Evolutionary conservation across 1,140 invertebrate species (phyloP).

Genomic region (Drosophila tani): DNA sequence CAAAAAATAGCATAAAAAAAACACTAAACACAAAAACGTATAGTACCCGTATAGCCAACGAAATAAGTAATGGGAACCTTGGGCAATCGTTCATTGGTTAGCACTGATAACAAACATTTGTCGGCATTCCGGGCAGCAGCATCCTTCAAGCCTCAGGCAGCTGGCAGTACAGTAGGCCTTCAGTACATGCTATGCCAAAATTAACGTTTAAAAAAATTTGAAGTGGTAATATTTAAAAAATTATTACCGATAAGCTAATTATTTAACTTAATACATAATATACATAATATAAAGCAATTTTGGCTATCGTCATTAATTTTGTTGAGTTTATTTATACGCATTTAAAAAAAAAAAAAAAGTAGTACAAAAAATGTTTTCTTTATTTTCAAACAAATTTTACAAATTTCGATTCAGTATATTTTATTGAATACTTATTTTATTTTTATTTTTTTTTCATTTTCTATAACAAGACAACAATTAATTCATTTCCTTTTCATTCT

Average conservation of each 20-base stretch:
- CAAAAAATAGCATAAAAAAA: slow-evolving; percentile 2
- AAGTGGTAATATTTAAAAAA: not conserved
- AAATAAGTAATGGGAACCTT: slow-evolving; percentile 45
- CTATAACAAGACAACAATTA: no score
- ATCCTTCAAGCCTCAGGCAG: slow-evolving; percentile 26
- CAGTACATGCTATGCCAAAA: not conserved
- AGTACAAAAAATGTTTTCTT: no score
- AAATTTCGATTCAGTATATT: no score
- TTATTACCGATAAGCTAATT: no score
- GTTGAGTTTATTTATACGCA: not conserved
- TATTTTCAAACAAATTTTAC: no score
- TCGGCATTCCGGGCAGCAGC: slow-evolving; percentile 30
- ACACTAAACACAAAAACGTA: slow-evolving; percentile 8
- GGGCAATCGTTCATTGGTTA: slow-evolving; percentile 55
- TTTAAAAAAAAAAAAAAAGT: no score
- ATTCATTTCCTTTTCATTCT: no score
- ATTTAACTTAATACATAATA: no score
- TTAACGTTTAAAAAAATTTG: not conserved
- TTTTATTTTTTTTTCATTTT: no score
- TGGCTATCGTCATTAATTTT: no score
- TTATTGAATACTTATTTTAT: no score
- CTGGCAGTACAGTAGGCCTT: slow-evolving; percentile 1
- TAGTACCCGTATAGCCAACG: slow-evolving; percentile 17
- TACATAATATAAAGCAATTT: no score
- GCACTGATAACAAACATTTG: slow-evolving; percentile 50